Percentiles rank a stretch among this genome's conserved stretches.
Evolutionary conservation across 2,888 invertebrate species (phyloP).

Genomic region (Idaea dimidiata): DNA sequence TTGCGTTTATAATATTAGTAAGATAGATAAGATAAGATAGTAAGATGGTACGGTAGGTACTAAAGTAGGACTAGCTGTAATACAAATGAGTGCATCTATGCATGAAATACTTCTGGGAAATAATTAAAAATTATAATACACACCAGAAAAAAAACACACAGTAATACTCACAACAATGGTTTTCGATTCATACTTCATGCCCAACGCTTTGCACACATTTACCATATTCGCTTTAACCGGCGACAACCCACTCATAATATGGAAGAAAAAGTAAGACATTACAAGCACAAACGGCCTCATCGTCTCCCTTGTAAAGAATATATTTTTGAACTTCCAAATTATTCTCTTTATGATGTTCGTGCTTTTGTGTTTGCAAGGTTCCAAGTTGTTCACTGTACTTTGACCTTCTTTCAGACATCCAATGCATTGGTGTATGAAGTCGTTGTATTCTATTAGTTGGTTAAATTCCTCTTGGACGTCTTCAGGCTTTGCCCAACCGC

Average conservation of each 20-base stretch:
- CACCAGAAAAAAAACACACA: neutral
- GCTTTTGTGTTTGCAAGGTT: conserved; percentile 51
- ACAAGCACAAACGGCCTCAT: conserved; percentile 75
- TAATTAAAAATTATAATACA: too few relatives aligned
- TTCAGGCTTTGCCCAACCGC: conserved; percentile 77
- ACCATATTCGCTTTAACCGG: conserved; percentile 80
- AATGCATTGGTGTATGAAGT: conserved; percentile 54
- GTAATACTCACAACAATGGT: conserved; percentile 67
- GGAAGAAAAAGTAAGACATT: conserved; percentile 76
- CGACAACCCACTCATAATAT: conserved; percentile 72
- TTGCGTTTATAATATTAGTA: too few relatives aligned
- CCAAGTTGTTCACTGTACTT: conserved; percentile 23
- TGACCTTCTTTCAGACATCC: conserved; percentile 54
- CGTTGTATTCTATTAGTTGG: conserved; percentile 67
- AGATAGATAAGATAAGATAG: too few relatives aligned
- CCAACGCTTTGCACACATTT: conserved; percentile 72
- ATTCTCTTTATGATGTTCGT: conserved; percentile 46
- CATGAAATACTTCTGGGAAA: too few relatives aligned
- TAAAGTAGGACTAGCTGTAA: too few relatives aligned
- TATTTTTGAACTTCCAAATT: conserved; percentile 49
- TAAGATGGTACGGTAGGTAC: too few relatives aligned
- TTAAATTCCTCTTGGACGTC: conserved; percentile 77
- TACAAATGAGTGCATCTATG: too few relatives aligned
- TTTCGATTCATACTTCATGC: conserved; percentile 70
- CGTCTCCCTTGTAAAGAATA: conserved; percentile 75